Conservation (phyloP, 2,888 invertebrate species). For the Pseudeuparius sepicola region DNA sequence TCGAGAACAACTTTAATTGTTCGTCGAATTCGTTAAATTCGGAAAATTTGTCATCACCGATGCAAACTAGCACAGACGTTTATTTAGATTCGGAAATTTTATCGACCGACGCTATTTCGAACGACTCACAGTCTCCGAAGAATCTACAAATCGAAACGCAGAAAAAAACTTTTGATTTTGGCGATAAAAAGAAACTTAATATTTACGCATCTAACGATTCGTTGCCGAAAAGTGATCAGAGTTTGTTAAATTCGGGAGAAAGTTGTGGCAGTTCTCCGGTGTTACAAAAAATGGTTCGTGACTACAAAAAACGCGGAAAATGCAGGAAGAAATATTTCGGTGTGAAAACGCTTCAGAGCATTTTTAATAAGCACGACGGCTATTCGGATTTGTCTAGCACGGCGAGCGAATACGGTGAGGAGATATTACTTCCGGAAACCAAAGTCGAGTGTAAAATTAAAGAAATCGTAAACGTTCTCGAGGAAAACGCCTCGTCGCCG, state of each 20-base stretch:
- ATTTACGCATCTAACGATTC: conserved; percentile 35
- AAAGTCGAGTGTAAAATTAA: too few relatives aligned
- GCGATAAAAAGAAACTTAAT: too few relatives aligned
- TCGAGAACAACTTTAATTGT: conserved; percentile 36
- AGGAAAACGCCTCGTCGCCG: conserved; percentile 3
- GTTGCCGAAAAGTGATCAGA: conserved; percentile 38
- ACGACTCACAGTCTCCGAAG: conserved; percentile 40
- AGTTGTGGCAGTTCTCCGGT: conserved; percentile 46
- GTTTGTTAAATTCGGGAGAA: conserved; percentile 36
- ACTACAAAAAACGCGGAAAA: conserved; percentile 37
- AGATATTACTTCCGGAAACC: conserved; percentile 16
- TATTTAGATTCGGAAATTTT: conserved; percentile 39
- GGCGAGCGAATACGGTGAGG: conserved; percentile 36
- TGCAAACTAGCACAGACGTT: conserved; percentile 42
- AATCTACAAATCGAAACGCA: conserved; percentile 26
- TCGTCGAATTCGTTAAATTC: conserved; percentile 40
- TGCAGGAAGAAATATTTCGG: conserved; percentile 42
- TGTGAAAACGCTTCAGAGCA: conserved; percentile 41
- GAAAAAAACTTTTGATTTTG: too few relatives aligned
- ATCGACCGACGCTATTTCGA: conserved; percentile 37
- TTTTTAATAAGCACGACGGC: conserved; percentile 38
- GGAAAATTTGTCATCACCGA: conserved; percentile 41
- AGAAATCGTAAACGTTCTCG: neutral
- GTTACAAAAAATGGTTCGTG: conserved; percentile 35
- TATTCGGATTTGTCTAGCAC: conserved; percentile 40